phyloP scores from a whole-genome alignment of 2,797 vertebrate genomes.

The Pristis pectinata region DNA sequence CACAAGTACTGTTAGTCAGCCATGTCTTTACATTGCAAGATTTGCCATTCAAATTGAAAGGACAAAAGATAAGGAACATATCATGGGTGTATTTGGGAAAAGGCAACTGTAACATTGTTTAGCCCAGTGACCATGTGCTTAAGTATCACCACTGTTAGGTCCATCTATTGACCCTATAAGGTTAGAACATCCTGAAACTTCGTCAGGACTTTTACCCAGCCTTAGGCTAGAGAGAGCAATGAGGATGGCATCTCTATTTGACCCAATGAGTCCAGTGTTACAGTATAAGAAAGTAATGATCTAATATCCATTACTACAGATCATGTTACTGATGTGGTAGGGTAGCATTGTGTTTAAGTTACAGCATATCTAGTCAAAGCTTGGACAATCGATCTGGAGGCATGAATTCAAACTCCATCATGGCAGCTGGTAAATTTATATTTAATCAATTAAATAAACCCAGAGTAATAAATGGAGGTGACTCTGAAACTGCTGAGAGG shows the following conservation, averaged over 20 bases:
- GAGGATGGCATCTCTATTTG: not conserved
- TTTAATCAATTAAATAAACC: no score
- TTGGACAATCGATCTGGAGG: no score
- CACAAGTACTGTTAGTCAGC: not conserved
- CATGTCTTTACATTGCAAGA: not conserved
- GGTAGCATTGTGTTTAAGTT: no score
- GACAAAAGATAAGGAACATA: not conserved
- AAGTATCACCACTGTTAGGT: not conserved
- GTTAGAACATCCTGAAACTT: not conserved
- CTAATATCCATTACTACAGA: no score
- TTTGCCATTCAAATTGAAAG: not conserved
- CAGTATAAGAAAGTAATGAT: no score
- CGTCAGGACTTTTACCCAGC: not conserved
- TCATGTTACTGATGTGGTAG: no score
- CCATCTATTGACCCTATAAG: not conserved
- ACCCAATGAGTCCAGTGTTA: not conserved
- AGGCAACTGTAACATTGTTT: not conserved
- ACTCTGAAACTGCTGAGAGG: no score
- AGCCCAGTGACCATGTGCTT: not conserved
- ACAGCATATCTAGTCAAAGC: no score
- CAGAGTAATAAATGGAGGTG: no score
- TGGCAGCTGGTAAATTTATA: no score
- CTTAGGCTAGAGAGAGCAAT: not conserved
- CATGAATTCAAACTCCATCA: no score
- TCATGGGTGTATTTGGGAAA: not conserved